These are phyloP conservation scores for Miltochrista miniata DNA, from an alignment of 2,888 invertebrate genomes.

Conservation along the genomic window DNA sequence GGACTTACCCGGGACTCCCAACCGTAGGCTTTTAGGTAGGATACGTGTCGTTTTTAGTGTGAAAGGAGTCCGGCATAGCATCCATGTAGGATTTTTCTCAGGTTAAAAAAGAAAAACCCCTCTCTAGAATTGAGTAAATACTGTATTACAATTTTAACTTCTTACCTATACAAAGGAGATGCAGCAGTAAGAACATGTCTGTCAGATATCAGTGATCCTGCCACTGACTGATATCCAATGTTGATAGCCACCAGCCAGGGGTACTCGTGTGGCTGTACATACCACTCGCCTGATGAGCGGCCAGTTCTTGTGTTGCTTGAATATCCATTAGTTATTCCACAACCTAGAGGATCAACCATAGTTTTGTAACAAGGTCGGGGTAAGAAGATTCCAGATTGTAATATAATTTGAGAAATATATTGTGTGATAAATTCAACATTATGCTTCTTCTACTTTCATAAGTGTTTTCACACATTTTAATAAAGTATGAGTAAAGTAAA, in stretches of 20 bases:
- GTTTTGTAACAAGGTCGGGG: neutral
- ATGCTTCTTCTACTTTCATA: too few relatives aligned
- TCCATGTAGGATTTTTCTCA: too few relatives aligned
- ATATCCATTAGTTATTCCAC: conserved; percentile 4
- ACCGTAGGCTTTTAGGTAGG: too few relatives aligned
- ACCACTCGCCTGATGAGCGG: neutral
- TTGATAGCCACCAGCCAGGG: conserved; percentile 81
- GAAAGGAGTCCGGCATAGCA: too few relatives aligned
- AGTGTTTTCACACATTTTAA: too few relatives aligned
- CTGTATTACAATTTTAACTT: neutral
- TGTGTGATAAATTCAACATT: too few relatives aligned
- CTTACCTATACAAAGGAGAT: conserved; percentile 73
- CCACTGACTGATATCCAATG: conserved; percentile 51
- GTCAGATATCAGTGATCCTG: conserved; percentile 83
- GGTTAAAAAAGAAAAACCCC: too few relatives aligned
- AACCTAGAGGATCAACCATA: neutral
- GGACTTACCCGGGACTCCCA: too few relatives aligned
- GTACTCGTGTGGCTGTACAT: conserved; percentile 68
- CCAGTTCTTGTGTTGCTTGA: conserved; percentile 1
- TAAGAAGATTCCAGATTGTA: too few relatives aligned
- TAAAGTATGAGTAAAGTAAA: too few relatives aligned
- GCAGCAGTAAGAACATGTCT: conserved; percentile 83
- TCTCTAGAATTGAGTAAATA: neutral
- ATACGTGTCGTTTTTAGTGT: too few relatives aligned
- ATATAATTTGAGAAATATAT: too few relatives aligned